phyloP scores from a whole-genome alignment of 2,113 vertebrate genomes.

The Pelecanoides urinatrix region DNA sequence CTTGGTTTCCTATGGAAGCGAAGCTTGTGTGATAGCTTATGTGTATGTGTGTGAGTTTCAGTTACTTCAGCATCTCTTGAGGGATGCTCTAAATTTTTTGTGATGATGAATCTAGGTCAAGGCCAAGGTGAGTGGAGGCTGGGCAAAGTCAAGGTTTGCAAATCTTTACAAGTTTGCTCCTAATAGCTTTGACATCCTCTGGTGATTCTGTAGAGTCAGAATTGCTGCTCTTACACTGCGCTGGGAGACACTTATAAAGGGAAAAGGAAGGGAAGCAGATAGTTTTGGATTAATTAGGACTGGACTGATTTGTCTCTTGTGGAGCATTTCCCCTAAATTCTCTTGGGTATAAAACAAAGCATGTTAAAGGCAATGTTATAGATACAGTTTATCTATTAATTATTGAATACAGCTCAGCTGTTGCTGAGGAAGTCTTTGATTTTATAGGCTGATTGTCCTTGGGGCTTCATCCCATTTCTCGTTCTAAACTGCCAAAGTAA shows the following conservation, averaged over 20 bases:
- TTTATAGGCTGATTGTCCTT: neutral
- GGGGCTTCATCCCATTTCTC: neutral
- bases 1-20: neutral
- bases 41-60: neutral
- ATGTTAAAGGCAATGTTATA: neutral
- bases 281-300: neutral
- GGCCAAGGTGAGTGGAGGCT: neutral
- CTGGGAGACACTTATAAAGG: neutral
- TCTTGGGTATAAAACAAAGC: neutral
- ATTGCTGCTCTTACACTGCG: neutral
- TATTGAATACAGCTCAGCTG: neutral
- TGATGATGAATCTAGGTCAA: neutral
- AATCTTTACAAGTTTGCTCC: neutral
- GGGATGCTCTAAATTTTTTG: neutral
- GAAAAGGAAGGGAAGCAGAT: neutral
- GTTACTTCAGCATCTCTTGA: neutral
- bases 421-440: neutral
- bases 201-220: neutral
- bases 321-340: neutral
- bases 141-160: neutral
- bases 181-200: neutral
- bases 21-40: neutral
- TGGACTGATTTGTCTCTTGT: neutral
- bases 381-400: neutral
- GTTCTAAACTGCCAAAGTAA: neutral